phyloP scores from a whole-genome alignment of 2,797 vertebrate species.

The Eurystomus glaucurus region DNA sequence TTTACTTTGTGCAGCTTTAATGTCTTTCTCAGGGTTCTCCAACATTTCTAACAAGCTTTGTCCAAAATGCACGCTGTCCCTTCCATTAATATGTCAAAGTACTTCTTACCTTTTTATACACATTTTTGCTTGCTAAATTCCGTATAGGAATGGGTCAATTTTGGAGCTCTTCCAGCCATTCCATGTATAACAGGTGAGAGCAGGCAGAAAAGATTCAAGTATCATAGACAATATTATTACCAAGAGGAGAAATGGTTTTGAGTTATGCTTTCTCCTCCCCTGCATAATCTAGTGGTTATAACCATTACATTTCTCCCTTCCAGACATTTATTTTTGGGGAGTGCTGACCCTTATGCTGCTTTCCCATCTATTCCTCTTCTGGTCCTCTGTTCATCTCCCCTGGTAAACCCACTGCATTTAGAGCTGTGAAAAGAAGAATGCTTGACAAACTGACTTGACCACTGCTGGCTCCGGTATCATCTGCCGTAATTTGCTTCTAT shows the following conservation, averaged over 20 bases:
- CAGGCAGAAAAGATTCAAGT: neutral
- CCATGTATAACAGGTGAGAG: neutral
- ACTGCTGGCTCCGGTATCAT: neutral
- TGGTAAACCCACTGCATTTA: neutral
- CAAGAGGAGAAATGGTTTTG: neutral
- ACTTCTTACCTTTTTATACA: neutral
- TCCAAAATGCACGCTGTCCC: neutral
- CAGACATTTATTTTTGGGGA: neutral
- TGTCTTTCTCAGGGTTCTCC: neutral
- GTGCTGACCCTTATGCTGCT: neutral
- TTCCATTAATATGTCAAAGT: neutral
- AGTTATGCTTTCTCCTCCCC: neutral
- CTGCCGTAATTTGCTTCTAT: neutral
- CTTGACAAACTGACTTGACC: slow-evolving; percentile 28
- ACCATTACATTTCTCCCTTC: neutral
- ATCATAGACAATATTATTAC: neutral
- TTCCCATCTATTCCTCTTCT: slow-evolving; percentile 15
- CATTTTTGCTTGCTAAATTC: neutral
- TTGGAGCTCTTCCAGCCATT: neutral
- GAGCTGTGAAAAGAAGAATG: neutral
- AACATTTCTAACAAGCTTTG: neutral
- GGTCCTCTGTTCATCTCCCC: neutral
- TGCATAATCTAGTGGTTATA: neutral
- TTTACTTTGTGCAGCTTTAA: neutral
- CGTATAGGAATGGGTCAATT: neutral